A percentile compares a stretch with the other conserved stretches of the same genome.
These are phyloP conservation scores for Taenaris catops DNA, from an alignment of 2,888 invertebrate species.

Conservation along the genomic window DNA sequence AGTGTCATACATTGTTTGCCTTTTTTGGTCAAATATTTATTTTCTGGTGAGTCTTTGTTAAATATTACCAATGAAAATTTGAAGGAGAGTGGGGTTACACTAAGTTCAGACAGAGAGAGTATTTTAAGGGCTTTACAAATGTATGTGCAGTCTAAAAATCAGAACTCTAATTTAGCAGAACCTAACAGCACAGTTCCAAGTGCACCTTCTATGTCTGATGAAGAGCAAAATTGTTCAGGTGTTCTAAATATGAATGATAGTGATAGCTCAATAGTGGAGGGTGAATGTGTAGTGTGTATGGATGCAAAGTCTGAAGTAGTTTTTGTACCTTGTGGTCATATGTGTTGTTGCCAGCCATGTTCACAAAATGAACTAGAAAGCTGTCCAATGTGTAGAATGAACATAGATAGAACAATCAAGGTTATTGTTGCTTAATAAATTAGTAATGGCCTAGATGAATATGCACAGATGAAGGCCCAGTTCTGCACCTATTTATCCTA, in stretches of 20 bases:
- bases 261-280: slow-evolving; percentile 45
- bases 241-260: slow-evolving; percentile 45
- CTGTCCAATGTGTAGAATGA: slow-evolving; percentile 90
- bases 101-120: slow-evolving; percentile 77
- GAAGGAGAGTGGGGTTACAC: slow-evolving; percentile 76
- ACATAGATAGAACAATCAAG: slow-evolving; percentile 84
- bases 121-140: slow-evolving; percentile 82
- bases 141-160: slow-evolving; percentile 69
- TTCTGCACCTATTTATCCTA: too few species aligned
- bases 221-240: slow-evolving; percentile 46
- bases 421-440: slow-evolving; percentile 71
- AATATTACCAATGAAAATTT: slow-evolving; percentile 79
- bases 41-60: slow-evolving; percentile 70
- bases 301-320: slow-evolving; percentile 85
- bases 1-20: slow-evolving; percentile 89
- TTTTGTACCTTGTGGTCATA: slow-evolving; percentile 93
- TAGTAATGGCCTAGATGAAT: too few species aligned
- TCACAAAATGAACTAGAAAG: slow-evolving; percentile 76
- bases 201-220: slow-evolving; percentile 38
- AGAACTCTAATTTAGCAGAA: slow-evolving; percentile 35
- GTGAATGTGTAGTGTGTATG: slow-evolving; percentile 93
- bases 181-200: slow-evolving; percentile 33
- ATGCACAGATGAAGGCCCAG: too few species aligned
- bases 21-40: slow-evolving; percentile 82
- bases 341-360: slow-evolving; percentile 89